Conservation (phyloP, 2,113 vertebrate genomes). For the Chrysemys picta region DNA sequence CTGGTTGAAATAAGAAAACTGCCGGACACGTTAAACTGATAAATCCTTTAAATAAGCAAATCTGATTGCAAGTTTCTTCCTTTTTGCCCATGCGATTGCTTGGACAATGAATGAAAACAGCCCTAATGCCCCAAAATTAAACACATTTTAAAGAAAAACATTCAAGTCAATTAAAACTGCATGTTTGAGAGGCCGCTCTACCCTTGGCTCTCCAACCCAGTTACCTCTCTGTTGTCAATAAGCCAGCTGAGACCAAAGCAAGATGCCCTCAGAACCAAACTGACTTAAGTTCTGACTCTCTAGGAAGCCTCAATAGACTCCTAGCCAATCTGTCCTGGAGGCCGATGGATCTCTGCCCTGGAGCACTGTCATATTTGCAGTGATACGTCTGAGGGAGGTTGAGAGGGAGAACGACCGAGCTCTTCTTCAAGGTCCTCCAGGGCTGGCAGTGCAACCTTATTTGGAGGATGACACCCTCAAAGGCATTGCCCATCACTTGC, state of each 20-base stretch:
- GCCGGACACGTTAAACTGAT: accelerated
- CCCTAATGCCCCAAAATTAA: background rate
- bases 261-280: background rate
- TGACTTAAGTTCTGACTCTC: background rate
- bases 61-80: background rate
- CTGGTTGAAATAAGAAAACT: background rate
- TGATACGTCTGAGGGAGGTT: accelerated
- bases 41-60: background rate
- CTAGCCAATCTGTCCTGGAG: accelerated
- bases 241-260: background rate
- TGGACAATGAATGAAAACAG: accelerated
- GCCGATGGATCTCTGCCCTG: background rate
- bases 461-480: background rate
- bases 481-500: accelerated
- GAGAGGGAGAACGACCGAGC: background rate
- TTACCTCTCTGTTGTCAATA: background rate
- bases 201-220: background rate
- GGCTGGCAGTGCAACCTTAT: background rate
- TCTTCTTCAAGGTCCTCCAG: background rate
- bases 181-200: background rate
- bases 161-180: background rate
- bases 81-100: background rate
- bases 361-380: background rate
- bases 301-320: background rate
- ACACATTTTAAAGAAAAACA: background rate